These are phyloP conservation scores for Drosophila dives DNA, from an alignment of 2,888 invertebrate genomes.

Conservation along the genomic window DNA sequence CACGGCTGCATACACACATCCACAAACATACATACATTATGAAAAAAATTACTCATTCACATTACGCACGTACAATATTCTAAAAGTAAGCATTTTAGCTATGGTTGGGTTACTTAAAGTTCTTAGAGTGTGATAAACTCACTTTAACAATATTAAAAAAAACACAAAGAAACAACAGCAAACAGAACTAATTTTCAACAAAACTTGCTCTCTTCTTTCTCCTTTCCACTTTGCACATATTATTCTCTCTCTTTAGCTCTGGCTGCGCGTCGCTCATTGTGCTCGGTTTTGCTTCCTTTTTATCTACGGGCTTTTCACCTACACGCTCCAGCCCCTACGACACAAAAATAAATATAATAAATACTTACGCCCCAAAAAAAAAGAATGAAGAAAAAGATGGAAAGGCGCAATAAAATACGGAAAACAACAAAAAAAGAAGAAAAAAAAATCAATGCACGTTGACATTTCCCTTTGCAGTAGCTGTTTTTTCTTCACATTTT, in stretches of 20 bases:
- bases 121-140: conserved; percentile 26
- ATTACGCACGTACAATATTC: neutral
- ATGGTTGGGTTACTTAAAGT: neutral
- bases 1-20: conserved; percentile 10
- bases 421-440: conserved; percentile 26
- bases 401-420: conserved; percentile 23
- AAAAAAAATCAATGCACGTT: conserved; percentile 64
- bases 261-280: conserved; percentile 49
- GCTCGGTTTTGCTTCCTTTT: conserved; percentile 47
- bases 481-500: conserved; percentile 41
- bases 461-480: conserved; percentile 47
- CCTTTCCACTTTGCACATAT: neutral
- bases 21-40: conserved; percentile 22
- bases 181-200: conserved; percentile 29
- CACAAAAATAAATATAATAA: conserved; percentile 52
- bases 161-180: conserved; percentile 8
- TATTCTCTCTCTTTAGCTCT: conserved; percentile 10
- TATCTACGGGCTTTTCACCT: conserved; percentile 60
- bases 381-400: conserved; percentile 14
- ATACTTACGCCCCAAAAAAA: conserved; percentile 62
- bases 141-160: conserved; percentile 10
- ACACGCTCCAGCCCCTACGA: conserved; percentile 29
- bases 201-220: conserved; percentile 18
- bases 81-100: neutral
- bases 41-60: conserved; percentile 3